These are phyloP conservation scores for Scleropages formosus DNA, from an alignment of 2,797 vertebrate species.

Conservation along the genomic window DNA sequence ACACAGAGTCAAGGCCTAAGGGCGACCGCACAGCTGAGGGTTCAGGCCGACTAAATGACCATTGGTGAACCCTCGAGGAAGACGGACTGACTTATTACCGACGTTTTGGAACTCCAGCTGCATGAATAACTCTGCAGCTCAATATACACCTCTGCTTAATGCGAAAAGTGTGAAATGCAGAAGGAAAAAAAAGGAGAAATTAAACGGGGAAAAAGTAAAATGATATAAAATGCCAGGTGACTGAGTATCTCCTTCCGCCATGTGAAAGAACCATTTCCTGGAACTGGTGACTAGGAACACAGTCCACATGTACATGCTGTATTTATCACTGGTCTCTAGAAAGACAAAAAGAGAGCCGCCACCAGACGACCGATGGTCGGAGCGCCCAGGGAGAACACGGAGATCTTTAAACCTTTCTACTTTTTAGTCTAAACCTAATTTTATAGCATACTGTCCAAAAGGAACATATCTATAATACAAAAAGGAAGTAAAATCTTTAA, in stretches of 20 bases:
- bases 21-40: not conserved
- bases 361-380: not conserved
- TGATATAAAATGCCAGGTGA: not conserved
- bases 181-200: no score
- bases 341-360: conserved; percentile 25
- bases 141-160: no score
- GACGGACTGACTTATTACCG: not conserved
- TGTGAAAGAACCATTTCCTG: conserved; percentile 44
- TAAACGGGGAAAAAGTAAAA: not conserved
- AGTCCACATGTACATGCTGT: conserved; percentile 55
- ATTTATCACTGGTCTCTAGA: conserved; percentile 61
- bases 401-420: not conserved
- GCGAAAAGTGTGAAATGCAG: no score
- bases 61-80: not conserved
- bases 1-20: not conserved
- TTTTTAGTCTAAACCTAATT: not conserved
- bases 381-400: not conserved
- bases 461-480: no score
- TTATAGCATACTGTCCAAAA: not conserved
- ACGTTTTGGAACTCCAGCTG: no score
- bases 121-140: no score
- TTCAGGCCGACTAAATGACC: not conserved
- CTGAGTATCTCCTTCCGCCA: conserved; percentile 13
- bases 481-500: not conserved
- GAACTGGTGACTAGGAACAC: conserved; percentile 43